These are phyloP conservation scores for Rana temporaria DNA, from an alignment of 2,113 vertebrate species.

Conservation along the genomic window DNA sequence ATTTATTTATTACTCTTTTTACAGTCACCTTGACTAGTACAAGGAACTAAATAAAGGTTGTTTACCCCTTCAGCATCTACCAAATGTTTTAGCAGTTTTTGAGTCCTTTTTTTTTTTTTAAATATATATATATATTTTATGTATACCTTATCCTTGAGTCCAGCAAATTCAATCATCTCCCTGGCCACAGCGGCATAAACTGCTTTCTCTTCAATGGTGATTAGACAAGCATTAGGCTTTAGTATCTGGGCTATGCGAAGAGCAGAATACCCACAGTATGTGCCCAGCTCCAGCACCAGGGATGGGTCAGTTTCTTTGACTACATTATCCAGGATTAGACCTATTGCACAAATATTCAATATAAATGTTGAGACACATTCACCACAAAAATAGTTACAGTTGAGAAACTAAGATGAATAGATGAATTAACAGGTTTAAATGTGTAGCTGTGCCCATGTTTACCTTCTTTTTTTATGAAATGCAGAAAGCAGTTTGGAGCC, in stretches of 20 bases:
- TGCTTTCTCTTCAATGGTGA: conserved; percentile 85
- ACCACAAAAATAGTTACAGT: too few relatives aligned
- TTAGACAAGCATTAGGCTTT: conserved; percentile 71
- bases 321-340: conserved; percentile 82
- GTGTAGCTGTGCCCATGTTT: too few relatives aligned
- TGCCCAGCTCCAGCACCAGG: conserved; percentile 83
- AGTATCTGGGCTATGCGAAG: conserved; percentile 83
- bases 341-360: conserved; percentile 64
- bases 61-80: background rate
- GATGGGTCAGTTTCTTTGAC: conserved; percentile 76
- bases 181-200: conserved; percentile 76
- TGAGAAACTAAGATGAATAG: too few relatives aligned
- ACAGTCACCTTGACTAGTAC: background rate
- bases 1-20: too few relatives aligned
- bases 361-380: too few relatives aligned
- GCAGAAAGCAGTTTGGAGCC: too few relatives aligned
- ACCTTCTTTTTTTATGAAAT: too few relatives aligned
- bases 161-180: conserved; percentile 85
- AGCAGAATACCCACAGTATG: conserved; percentile 90
- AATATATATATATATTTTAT: too few relatives aligned
- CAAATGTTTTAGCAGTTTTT: background rate
- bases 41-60: background rate
- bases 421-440: too few relatives aligned
- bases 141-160: conserved; percentile 82
- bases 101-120: too few relatives aligned